Conservation (phyloP, 2,113 vertebrate genomes). For the Calyptommatus sinebrachiatus region DNA sequence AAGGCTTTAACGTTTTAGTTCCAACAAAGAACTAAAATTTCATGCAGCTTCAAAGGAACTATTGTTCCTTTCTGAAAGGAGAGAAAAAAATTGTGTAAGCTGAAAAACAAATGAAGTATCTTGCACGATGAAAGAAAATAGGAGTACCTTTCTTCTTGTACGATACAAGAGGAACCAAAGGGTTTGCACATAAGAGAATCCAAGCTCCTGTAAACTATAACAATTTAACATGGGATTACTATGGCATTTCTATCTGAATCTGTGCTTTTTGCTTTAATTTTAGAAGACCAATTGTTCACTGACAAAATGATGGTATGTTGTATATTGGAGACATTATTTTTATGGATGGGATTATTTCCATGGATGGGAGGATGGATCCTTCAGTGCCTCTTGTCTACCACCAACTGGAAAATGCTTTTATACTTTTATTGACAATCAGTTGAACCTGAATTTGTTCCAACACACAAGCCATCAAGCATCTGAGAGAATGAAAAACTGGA, state of each 20-base stretch:
- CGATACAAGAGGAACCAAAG: neutral
- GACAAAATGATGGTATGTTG: neutral
- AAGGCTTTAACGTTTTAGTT: neutral
- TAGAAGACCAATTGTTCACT: neutral
- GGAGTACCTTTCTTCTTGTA: neutral
- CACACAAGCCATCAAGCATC: too few relatives aligned
- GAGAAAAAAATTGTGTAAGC: neutral
- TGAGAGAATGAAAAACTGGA: too few relatives aligned
- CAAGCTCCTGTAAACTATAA: too few relatives aligned
- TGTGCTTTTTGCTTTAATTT: neutral
- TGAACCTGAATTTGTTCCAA: neutral
- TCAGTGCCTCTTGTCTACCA: neutral
- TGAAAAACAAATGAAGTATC: neutral
- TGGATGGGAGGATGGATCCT: neutral
- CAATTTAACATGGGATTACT: neutral
- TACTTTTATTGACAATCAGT: neutral
- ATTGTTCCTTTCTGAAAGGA: neutral
- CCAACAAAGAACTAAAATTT: neutral
- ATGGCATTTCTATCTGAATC: neutral
- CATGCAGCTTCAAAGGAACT: neutral
- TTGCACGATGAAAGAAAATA: neutral
- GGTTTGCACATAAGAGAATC: neutral
- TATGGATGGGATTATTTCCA: neutral
- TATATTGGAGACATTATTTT: neutral
- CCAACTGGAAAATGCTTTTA: neutral